These are phyloP conservation scores for Bufo bufo DNA, from an alignment of 2,113 vertebrate genomes.

Conservation along the genomic window DNA sequence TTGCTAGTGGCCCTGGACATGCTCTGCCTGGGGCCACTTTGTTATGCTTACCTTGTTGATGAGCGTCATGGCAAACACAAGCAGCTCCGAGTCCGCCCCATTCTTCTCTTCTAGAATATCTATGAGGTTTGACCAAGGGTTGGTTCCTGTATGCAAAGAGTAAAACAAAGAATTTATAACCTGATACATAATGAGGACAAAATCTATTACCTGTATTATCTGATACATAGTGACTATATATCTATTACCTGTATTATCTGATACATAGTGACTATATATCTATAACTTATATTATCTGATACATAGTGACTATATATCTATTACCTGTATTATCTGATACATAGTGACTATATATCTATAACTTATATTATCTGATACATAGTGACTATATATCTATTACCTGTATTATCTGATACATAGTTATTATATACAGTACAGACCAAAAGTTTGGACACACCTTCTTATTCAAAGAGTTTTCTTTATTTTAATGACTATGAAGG, in stretches of 20 bases:
- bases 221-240: neutral
- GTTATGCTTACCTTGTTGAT: slow-evolving; percentile 87
- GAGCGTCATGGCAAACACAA: slow-evolving; percentile 87
- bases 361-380: neutral
- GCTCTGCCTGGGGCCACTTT: neutral
- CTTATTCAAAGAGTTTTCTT: too few species aligned
- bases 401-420: neutral
- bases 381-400: neutral
- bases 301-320: neutral
- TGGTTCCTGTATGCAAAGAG: slow-evolving; percentile 68
- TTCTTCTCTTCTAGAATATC: slow-evolving; percentile 86
- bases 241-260: neutral
- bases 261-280: neutral
- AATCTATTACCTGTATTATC: neutral
- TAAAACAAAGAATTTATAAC: neutral
- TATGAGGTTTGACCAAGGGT: slow-evolving; percentile 82
- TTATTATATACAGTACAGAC: too few species aligned
- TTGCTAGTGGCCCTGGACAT: neutral
- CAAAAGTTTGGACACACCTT: too few species aligned
- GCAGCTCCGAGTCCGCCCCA: slow-evolving; percentile 83
- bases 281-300: neutral
- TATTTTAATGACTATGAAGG: too few species aligned
- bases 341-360: neutral
- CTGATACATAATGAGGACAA: neutral
- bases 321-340: neutral